phyloP scores from a whole-genome alignment of 2,888 invertebrate genomes.

The Junonia oenone region DNA sequence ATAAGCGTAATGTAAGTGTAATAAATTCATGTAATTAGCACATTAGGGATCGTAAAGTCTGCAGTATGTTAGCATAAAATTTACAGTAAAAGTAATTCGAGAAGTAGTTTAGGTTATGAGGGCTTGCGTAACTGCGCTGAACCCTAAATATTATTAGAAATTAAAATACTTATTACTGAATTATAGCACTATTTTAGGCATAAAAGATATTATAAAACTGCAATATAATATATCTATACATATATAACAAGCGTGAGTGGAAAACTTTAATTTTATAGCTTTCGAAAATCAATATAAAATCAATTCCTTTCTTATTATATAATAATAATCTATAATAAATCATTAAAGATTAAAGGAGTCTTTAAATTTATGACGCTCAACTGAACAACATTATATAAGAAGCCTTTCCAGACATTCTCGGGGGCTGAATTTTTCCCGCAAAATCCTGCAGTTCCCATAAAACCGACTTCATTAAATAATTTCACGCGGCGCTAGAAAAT shows the following conservation, averaged over 20 bases:
- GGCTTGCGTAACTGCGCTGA: neutral
- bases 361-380: neutral
- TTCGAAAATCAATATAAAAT: neutral
- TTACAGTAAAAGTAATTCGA: neutral
- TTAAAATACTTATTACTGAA: neutral
- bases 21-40: neutral
- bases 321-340: neutral
- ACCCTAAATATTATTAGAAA: neutral
- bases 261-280: too few relatives aligned
- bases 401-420: constrained; percentile 6
- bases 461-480: constrained; percentile 26
- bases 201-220: too few relatives aligned
- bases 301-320: neutral
- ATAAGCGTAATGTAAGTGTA: too few relatives aligned
- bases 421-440: constrained; percentile 14
- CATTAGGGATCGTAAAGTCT: neutral
- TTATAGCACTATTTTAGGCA: too few relatives aligned
- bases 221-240: too few relatives aligned
- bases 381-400: constrained; percentile 6
- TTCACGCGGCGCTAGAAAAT: constrained; percentile 22
- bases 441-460: constrained; percentile 21
- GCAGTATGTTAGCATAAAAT: neutral
- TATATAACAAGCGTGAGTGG: too few relatives aligned
- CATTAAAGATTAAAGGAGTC: neutral
- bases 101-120: neutral